Conservation (phyloP, 2,113 vertebrate species). For the Falcunculus frontatus region DNA sequence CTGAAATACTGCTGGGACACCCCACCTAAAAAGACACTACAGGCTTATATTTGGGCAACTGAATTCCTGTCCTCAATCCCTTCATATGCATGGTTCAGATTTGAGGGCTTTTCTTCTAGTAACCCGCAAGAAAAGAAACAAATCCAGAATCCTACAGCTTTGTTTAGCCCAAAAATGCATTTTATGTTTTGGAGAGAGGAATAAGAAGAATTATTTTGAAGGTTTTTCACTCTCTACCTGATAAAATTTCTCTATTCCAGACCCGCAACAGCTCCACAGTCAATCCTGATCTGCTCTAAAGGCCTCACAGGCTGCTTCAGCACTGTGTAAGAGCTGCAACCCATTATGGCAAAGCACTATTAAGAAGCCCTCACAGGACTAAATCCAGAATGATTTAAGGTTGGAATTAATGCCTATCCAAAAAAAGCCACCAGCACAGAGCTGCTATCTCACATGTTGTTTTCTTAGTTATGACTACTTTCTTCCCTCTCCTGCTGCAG, state of each 20-base stretch:
- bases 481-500: not conserved
- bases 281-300: not conserved
- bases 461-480: not conserved
- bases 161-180: not conserved
- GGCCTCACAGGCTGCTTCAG: not conserved
- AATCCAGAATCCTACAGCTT: not conserved
- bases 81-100: not conserved
- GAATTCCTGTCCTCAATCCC: not conserved
- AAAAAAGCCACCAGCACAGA: not conserved
- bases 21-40: not conserved
- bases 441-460: not conserved
- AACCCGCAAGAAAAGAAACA: not conserved
- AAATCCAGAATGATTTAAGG: not conserved
- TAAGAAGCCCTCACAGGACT: not conserved
- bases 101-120: not conserved
- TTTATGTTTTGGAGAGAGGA: not conserved
- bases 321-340: not conserved
- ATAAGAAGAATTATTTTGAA: not conserved
- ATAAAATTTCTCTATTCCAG: not conserved
- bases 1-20: not conserved
- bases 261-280: not conserved
- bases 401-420: not conserved
- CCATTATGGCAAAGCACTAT: not conserved
- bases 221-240: not conserved
- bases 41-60: not conserved